Evolutionary conservation across 2,888 invertebrate species (phyloP).

Genomic region (Drosophila infuscata): DNA sequence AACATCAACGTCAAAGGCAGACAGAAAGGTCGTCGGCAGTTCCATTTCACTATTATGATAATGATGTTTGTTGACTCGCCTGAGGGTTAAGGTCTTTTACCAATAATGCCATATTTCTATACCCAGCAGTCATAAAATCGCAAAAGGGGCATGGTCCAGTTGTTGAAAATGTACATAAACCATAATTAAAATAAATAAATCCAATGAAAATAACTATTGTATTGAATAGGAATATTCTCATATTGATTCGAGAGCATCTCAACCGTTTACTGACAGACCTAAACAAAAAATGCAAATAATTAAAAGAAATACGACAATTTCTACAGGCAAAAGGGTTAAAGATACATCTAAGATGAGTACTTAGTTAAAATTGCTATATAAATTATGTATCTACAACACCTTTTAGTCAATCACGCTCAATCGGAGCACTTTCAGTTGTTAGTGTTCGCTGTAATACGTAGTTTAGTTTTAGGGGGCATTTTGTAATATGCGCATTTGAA

Average conservation of each 20-base stretch:
- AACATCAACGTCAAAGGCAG: conserved; percentile 22
- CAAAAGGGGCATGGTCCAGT: neutral
- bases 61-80: conserved; percentile 10
- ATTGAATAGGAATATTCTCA: neutral
- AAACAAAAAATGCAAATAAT: too few relatives aligned
- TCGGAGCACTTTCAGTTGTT: neutral
- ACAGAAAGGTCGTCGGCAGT: conserved; percentile 37
- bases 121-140: conserved; percentile 5
- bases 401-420: neutral
- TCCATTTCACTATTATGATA: neutral
- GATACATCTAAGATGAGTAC: neutral
- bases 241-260: neutral
- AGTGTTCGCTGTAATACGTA: conserved; percentile 33
- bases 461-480: conserved; percentile 33
- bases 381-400: neutral
- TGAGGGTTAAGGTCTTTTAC: conserved; percentile 31
- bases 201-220: neutral
- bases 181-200: neutral
- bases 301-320: neutral
- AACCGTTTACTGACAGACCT: neutral
- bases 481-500: conserved; percentile 33
- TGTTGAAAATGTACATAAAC: neutral
- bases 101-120: conserved; percentile 11
- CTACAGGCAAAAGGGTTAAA: neutral
- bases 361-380: neutral